These are phyloP conservation scores for Acanthornis magna DNA, from an alignment of 2,797 vertebrate species.

Conservation along the genomic window DNA sequence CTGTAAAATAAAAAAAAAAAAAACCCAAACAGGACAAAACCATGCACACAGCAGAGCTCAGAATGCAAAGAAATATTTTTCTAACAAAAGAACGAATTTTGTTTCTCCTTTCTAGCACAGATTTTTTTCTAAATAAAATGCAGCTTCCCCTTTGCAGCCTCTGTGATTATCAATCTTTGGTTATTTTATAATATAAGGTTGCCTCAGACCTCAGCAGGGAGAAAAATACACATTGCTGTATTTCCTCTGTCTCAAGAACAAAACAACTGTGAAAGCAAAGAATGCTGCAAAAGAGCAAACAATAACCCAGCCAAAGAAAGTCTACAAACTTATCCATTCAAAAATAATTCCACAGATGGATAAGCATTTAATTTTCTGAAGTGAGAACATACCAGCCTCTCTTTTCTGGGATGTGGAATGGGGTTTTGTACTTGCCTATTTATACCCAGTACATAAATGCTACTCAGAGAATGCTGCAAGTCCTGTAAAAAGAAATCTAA, in stretches of 20 bases:
- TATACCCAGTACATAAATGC: slow-evolving; percentile 4
- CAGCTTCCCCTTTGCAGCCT: slow-evolving; percentile 4
- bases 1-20: neutral
- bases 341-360: slow-evolving; percentile 50
- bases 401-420: neutral
- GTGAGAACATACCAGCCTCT: slow-evolving; percentile 8
- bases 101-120: neutral
- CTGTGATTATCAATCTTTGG: slow-evolving; percentile 39
- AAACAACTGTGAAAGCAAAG: slow-evolving; percentile 20
- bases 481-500: neutral
- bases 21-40: neutral
- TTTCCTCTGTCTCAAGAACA: slow-evolving; percentile 17
- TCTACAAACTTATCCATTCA: slow-evolving; percentile 26
- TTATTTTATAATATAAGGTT: slow-evolving; percentile 45
- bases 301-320: slow-evolving; percentile 3
- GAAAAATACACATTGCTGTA: slow-evolving; percentile 34
- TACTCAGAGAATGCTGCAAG: neutral
- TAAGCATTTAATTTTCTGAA: slow-evolving; percentile 35
- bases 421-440: slow-evolving; percentile 34
- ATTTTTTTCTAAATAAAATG: slow-evolving; percentile 5
- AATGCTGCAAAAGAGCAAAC: slow-evolving; percentile 1
- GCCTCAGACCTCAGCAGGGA: slow-evolving; percentile 36
- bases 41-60: neutral
- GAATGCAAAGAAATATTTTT: neutral
- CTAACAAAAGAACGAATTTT: neutral